Percentiles rank a stretch among this genome's conserved stretches.
These are phyloP conservation scores for Podargus strigoides DNA, from an alignment of 2,797 vertebrate genomes.

Conservation along the genomic window DNA sequence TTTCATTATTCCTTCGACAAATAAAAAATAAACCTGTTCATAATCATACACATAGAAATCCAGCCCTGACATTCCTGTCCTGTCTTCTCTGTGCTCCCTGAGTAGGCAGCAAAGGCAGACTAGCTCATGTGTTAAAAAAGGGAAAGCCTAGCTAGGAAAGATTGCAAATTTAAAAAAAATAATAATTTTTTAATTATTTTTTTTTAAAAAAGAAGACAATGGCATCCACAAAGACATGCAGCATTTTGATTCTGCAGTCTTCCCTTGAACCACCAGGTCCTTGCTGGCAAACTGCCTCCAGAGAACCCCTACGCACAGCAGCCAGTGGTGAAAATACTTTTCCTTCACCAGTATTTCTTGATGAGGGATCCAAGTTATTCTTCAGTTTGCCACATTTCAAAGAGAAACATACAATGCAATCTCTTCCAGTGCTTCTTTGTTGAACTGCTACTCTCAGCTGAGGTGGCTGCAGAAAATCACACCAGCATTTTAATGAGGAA, in stretches of 20 bases:
- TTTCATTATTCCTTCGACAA: slow-evolving; percentile 41
- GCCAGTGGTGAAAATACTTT: background rate
- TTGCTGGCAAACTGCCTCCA: background rate
- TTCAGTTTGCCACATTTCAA: background rate
- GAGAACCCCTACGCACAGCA: background rate
- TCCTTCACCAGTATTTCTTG: background rate
- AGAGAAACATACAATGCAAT: background rate
- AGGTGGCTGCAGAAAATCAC: slow-evolving; percentile 26
- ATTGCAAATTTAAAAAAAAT: background rate
- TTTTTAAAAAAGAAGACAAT: background rate
- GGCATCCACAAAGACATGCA: background rate
- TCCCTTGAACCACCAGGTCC: background rate
- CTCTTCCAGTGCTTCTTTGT: background rate
- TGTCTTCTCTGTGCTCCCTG: background rate
- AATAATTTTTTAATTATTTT: no score
- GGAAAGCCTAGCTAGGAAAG: background rate
- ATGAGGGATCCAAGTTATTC: background rate
- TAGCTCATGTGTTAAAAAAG: background rate
- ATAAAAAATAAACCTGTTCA: slow-evolving; percentile 34
- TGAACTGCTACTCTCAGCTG: background rate
- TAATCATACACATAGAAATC: background rate
- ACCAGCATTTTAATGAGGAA: slow-evolving; percentile 41
- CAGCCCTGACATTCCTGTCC: background rate
- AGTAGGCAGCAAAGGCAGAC: background rate
- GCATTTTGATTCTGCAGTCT: background rate